Percentiles rank a stretch among this genome's conserved stretches.
These are phyloP conservation scores for Smutsia gigantea DNA, from an alignment of 2,797 vertebrate species.

Conservation along the genomic window DNA sequence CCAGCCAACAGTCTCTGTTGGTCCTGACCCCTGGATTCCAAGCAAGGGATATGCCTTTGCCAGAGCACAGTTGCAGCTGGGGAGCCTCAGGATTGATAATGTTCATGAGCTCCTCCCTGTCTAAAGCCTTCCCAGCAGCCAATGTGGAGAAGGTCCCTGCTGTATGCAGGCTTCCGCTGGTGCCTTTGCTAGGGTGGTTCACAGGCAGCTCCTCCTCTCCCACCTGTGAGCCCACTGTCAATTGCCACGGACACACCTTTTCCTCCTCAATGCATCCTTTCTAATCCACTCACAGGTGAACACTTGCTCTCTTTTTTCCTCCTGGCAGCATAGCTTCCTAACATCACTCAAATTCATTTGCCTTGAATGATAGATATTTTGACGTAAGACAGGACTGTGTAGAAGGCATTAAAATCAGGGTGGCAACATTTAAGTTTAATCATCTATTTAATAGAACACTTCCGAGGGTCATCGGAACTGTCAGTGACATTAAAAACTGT, in stretches of 20 bases:
- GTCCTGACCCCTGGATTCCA: neutral
- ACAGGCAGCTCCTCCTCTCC: too few relatives aligned
- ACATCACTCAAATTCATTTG: neutral
- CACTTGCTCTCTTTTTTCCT: neutral
- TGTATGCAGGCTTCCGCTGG: rapidly evolving
- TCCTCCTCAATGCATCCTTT: neutral
- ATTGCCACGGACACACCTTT: too few relatives aligned
- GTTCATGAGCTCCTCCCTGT: neutral
- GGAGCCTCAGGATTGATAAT: rapidly evolving
- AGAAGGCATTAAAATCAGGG: slow-evolving; percentile 21
- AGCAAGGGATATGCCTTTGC: neutral
- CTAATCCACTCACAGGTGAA: neutral
- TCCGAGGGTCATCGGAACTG: slow-evolving; percentile 45
- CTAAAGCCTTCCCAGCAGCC: neutral
- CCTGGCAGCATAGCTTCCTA: neutral
- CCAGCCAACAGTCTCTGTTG: neutral
- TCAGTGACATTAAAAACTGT: slow-evolving; percentile 37
- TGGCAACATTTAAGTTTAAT: slow-evolving; percentile 63
- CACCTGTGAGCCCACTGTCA: rapidly evolving
- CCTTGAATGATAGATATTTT: slow-evolving; percentile 32
- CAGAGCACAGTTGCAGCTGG: too few relatives aligned
- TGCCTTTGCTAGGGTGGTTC: rapidly evolving
- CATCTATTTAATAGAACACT: slow-evolving; percentile 62
- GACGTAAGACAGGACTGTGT: neutral
- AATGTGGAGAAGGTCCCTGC: rapidly evolving